Percentiles rank a stretch among this genome's conserved stretches.
Conservation (phyloP, 2,113 vertebrate genomes). For the Neomonachus schauinslandi region DNA sequence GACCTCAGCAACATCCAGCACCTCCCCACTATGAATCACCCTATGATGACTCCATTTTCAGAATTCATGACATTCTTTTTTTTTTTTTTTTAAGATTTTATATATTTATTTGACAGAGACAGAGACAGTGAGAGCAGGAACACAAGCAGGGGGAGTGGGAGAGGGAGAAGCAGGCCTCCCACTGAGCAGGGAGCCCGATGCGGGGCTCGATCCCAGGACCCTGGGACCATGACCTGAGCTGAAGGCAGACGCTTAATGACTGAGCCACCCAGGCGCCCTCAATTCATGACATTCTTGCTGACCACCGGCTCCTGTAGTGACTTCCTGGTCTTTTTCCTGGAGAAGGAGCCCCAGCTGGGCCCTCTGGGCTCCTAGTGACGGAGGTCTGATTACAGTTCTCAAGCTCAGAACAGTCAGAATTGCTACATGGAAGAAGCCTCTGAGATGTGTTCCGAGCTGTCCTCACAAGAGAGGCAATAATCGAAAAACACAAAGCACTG, state of each 20-base stretch:
- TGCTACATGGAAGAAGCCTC: background rate
- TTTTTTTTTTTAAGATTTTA: too few relatives aligned
- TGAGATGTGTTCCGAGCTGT: background rate
- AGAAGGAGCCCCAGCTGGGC: background rate
- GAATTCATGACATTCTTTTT: too few relatives aligned
- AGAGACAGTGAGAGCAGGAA: too few relatives aligned
- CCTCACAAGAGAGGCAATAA: background rate
- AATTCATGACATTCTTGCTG: too few relatives aligned
- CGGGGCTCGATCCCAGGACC: too few relatives aligned
- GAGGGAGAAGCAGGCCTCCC: too few relatives aligned
- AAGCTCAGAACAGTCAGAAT: background rate
- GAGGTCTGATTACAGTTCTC: background rate
- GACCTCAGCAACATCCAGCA: background rate
- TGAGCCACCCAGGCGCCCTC: too few relatives aligned
- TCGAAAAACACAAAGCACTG: background rate
- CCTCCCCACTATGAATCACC: background rate
- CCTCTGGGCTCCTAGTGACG: background rate
- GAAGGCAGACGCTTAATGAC: too few relatives aligned
- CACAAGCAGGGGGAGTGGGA: too few relatives aligned
- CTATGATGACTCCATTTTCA: background rate
- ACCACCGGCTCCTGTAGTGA: rapidly evolving
- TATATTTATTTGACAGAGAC: too few relatives aligned
- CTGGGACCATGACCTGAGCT: too few relatives aligned
- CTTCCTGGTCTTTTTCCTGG: background rate
- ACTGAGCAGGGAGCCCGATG: too few relatives aligned